Evolutionary conservation across 2,113 vertebrate genomes (phyloP).

Genomic region (Ornithorhynchus anatinus): DNA sequence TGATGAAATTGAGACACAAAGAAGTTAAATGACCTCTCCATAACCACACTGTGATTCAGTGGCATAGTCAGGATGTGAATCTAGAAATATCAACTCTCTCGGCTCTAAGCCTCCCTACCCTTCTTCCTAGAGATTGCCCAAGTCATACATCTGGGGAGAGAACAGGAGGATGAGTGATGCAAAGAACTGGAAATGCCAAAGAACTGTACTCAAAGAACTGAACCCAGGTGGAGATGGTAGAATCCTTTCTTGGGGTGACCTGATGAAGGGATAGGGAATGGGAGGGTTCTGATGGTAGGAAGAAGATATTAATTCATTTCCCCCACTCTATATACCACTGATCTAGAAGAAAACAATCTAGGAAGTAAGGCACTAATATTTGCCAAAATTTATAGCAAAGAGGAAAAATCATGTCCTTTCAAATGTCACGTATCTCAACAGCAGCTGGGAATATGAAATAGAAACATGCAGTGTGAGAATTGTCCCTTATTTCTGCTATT

Average conservation of each 20-base stretch:
- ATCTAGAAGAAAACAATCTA: background rate
- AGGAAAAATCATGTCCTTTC: background rate
- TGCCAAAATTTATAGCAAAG: background rate
- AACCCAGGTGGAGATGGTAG: no score
- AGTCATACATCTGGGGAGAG: background rate
- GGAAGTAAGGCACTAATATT: no score
- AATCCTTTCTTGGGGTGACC: no score
- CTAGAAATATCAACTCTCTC: background rate
- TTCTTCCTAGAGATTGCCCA: background rate
- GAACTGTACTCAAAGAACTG: no score
- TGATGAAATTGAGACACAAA: background rate
- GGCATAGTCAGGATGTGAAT: background rate
- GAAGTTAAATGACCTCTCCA: background rate
- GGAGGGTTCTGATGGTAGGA: no score
- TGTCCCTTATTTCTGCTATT: background rate
- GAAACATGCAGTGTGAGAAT: background rate
- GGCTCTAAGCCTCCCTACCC: background rate
- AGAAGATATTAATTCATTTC: no score
- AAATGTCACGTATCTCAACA: background rate
- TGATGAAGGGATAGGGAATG: no score
- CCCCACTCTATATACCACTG: background rate
- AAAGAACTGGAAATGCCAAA: background rate
- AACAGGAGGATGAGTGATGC: background rate
- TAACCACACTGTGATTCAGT: background rate
- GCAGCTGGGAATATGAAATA: background rate